Conservation (phyloP, 2,888 invertebrate genomes). For the Unio pictorum region DNA sequence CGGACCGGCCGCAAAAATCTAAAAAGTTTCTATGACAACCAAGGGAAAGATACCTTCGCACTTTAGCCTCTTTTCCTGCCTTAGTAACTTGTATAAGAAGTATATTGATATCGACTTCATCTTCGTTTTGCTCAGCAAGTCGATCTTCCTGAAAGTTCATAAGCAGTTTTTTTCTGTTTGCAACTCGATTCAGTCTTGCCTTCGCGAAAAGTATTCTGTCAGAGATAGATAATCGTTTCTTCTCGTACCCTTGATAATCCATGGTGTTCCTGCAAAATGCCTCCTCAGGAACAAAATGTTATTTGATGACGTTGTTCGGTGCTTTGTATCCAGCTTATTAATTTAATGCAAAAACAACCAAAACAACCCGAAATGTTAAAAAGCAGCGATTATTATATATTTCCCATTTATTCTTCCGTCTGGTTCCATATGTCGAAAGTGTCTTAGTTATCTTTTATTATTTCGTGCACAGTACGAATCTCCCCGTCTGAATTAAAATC, state of each 20-base stretch:
- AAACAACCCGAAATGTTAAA: too few relatives aligned
- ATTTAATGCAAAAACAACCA: not conserved
- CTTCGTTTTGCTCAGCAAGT: constrained; percentile 36
- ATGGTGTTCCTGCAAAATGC: too few relatives aligned
- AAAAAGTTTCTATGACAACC: constrained; percentile 28
- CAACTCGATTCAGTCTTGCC: constrained; percentile 27
- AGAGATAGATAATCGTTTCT: constrained; percentile 31
- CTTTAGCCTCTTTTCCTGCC: constrained; percentile 49
- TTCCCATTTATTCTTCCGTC: too few relatives aligned
- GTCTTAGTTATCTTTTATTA: too few relatives aligned
- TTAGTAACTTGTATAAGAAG: constrained; percentile 55
- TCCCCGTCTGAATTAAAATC: too few relatives aligned
- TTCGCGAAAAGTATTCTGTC: constrained; percentile 33
- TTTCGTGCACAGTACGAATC: too few relatives aligned
- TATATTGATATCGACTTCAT: constrained; percentile 30
- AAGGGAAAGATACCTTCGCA: constrained; percentile 37
- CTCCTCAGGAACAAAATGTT: too few relatives aligned
- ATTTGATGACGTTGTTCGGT: too few relatives aligned
- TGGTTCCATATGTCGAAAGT: too few relatives aligned
- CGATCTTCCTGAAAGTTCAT: constrained; percentile 28
- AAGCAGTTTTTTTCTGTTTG: constrained; percentile 29
- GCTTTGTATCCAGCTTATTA: not conserved
- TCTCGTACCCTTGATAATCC: not conserved
- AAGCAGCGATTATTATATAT: too few relatives aligned
- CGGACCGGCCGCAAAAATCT: constrained; percentile 50